phyloP scores from a whole-genome alignment of 2,113 vertebrate genomes.

The Chunga burmeisteri region DNA sequence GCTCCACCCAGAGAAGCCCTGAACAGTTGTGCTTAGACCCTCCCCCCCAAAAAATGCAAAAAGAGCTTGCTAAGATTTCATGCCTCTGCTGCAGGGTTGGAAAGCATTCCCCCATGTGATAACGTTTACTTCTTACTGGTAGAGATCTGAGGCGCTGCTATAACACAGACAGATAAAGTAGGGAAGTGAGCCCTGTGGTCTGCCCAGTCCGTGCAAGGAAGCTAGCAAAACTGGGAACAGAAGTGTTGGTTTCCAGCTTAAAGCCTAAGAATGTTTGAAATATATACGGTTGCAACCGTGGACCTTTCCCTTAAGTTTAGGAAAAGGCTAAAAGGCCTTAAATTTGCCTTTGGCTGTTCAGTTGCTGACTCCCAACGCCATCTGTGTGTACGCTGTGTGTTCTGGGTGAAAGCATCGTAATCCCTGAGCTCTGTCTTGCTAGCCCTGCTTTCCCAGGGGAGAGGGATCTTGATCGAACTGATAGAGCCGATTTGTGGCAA shows the following conservation, averaged over 20 bases:
- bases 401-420: background rate
- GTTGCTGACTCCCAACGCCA: background rate
- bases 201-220: background rate
- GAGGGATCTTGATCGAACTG: background rate
- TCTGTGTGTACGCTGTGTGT: background rate
- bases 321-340: background rate
- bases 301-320: background rate
- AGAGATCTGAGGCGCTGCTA: background rate
- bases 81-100: background rate
- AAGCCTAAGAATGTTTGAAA: background rate
- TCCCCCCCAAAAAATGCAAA: background rate
- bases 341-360: background rate
- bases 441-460: background rate
- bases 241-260: background rate
- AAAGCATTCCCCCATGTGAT: background rate
- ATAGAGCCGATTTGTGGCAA: background rate
- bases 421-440: background rate
- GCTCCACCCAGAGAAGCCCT: background rate
- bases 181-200: background rate
- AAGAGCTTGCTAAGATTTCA: background rate
- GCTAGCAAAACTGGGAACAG: background rate
- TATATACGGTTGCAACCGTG: fast-evolving
- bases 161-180: background rate
- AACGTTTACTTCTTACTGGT: background rate
- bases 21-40: background rate